Percentiles rank a stretch among this genome's conserved stretches.
These are phyloP conservation scores for Felis catus DNA, from an alignment of 2,113 vertebrate genomes.

Conservation along the genomic window DNA sequence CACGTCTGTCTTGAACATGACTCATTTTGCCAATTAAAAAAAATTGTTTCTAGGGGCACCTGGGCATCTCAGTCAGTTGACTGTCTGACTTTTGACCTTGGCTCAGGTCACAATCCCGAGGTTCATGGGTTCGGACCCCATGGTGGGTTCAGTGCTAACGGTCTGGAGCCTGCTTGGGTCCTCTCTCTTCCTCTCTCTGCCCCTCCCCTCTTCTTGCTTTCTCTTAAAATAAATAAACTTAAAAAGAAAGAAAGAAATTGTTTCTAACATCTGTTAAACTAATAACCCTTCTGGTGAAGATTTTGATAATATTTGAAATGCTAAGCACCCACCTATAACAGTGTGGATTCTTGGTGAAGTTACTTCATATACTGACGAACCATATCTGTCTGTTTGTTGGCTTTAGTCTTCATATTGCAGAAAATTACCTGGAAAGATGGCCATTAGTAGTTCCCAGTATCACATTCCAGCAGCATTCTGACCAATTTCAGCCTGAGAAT, in stretches of 20 bases:
- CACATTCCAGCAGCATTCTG: background rate
- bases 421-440: background rate
- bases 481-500: background rate
- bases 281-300: background rate
- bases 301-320: background rate
- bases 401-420: background rate
- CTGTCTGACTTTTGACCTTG: too few relatives aligned
- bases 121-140: too few relatives aligned
- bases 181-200: too few relatives aligned
- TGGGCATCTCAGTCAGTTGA: too few relatives aligned
- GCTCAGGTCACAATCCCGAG: too few relatives aligned
- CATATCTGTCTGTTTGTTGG: background rate
- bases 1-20: background rate
- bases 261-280: background rate
- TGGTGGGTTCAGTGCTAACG: too few relatives aligned
- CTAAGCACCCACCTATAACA: background rate
- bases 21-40: background rate
- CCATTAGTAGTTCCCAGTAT: background rate
- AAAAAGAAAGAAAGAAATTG: background rate
- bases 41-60: background rate
- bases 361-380: background rate
- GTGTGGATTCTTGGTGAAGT: background rate
- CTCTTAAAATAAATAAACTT: too few relatives aligned
- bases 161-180: too few relatives aligned
- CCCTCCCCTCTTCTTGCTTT: too few relatives aligned